Evolutionary conservation across 2,797 vertebrate species (phyloP).

Genomic region (Simalia tracyae): DNA sequence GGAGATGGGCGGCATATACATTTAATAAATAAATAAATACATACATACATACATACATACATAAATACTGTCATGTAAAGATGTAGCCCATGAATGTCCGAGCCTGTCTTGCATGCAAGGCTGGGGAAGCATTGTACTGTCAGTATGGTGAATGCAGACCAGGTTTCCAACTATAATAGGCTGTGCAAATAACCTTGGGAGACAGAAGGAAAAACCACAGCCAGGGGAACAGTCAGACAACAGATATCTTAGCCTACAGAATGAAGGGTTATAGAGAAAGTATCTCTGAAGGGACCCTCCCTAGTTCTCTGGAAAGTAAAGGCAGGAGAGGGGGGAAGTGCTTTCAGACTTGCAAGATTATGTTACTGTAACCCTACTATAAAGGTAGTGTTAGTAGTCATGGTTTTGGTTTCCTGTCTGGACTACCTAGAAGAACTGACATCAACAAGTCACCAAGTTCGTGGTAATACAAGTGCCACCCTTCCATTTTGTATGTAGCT

Average conservation of each 20-base stretch:
- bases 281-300: not conserved
- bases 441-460: too few species aligned
- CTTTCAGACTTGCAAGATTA: too few species aligned
- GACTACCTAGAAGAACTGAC: too few species aligned
- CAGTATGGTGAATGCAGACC: not conserved
- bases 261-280: not conserved
- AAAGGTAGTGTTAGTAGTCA: too few species aligned
- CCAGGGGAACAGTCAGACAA: not conserved
- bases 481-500: too few species aligned
- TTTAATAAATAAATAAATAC: too few species aligned
- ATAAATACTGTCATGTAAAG: not conserved
- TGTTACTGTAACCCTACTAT: too few species aligned
- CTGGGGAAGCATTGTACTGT: not conserved
- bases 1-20: too few species aligned
- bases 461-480: too few species aligned
- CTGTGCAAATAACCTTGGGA: not conserved
- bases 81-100: not conserved
- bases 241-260: not conserved
- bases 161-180: not conserved
- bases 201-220: not conserved
- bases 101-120: not conserved
- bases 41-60: too few species aligned
- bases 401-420: too few species aligned
- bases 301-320: not conserved
- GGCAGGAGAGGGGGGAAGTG: too few species aligned